These are phyloP conservation scores for Gymnosoma rotundatum DNA, from an alignment of 2,888 invertebrate genomes.

Conservation along the genomic window DNA sequence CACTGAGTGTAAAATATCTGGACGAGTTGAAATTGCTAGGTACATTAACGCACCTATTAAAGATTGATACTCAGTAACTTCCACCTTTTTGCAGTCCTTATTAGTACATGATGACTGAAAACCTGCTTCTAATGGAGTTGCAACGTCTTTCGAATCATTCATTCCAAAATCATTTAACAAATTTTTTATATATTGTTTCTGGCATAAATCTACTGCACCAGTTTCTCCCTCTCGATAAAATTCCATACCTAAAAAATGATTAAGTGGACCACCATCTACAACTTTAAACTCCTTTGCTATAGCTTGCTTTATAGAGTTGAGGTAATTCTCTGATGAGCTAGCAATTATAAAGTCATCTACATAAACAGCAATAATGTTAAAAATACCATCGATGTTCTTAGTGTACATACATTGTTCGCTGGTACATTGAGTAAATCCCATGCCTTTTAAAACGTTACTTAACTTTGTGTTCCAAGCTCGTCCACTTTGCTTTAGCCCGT, in stretches of 20 bases:
- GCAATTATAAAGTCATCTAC: constrained; percentile 66
- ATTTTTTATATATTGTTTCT: constrained; percentile 33
- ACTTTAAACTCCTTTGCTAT: constrained; percentile 58
- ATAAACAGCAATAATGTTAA: constrained; percentile 64
- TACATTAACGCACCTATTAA: too few relatives aligned
- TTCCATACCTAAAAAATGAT: constrained; percentile 40
- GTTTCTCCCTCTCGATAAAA: constrained; percentile 44
- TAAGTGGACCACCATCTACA: constrained; percentile 52
- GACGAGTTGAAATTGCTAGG: too few relatives aligned
- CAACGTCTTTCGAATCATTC: too few relatives aligned
- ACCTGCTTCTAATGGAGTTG: too few relatives aligned
- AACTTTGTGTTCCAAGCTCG: constrained; percentile 62
- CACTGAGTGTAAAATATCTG: too few relatives aligned
- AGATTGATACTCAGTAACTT: too few relatives aligned
- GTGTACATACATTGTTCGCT: constrained; percentile 67
- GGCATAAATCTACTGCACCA: constrained; percentile 33
- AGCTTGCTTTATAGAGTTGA: constrained; percentile 47
- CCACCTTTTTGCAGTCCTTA: too few relatives aligned
- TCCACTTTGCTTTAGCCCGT: constrained; percentile 66
- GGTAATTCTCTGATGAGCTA: constrained; percentile 51
- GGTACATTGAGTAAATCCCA: constrained; percentile 42
- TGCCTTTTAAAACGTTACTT: too few relatives aligned
- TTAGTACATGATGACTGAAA: too few relatives aligned
- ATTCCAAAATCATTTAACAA: too few relatives aligned
- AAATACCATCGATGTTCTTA: constrained; percentile 24